These are phyloP conservation scores for Piscicola geometra DNA, from an alignment of 2,888 invertebrate species.

Conservation along the genomic window DNA sequence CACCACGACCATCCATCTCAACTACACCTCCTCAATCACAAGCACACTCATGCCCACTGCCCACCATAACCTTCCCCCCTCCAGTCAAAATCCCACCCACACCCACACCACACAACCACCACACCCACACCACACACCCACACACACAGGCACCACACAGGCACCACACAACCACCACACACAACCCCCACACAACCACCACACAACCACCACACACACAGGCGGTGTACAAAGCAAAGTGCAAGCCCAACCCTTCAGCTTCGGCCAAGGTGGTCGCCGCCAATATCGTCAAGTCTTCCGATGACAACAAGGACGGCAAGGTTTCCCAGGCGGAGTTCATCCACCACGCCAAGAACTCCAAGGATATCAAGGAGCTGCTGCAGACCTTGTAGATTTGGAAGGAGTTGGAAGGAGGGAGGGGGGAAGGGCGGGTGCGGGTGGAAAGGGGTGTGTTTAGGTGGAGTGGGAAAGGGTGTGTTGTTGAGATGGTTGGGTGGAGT, in stretches of 20 bases:
- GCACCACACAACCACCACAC: no score
- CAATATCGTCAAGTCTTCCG: conserved; percentile 28
- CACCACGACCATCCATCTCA: background rate
- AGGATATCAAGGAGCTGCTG: conserved; percentile 32
- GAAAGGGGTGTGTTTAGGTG: background rate
- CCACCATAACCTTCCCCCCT: no score
- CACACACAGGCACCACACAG: no score
- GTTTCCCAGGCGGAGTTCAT: conserved; percentile 34
- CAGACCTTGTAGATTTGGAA: conserved; percentile 25
- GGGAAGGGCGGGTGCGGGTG: no score
- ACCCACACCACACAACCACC: no score
- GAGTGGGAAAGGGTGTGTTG: background rate
- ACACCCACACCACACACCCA: no score
- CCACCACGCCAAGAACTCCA: conserved; percentile 15
- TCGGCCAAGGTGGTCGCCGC: conserved; percentile 21
- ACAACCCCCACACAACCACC: no score
- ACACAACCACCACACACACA: no score
- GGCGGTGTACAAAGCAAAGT: conserved; percentile 30
- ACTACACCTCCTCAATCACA: background rate
- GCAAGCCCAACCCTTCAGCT: background rate
- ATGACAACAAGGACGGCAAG: conserved; percentile 32
- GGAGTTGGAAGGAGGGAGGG: no score
- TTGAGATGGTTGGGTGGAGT: no score
- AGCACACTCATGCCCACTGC: no score
- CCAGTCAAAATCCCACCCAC: no score